These are phyloP conservation scores for Hyppa rectilinea DNA, from an alignment of 2,888 invertebrate species.

Conservation along the genomic window DNA sequence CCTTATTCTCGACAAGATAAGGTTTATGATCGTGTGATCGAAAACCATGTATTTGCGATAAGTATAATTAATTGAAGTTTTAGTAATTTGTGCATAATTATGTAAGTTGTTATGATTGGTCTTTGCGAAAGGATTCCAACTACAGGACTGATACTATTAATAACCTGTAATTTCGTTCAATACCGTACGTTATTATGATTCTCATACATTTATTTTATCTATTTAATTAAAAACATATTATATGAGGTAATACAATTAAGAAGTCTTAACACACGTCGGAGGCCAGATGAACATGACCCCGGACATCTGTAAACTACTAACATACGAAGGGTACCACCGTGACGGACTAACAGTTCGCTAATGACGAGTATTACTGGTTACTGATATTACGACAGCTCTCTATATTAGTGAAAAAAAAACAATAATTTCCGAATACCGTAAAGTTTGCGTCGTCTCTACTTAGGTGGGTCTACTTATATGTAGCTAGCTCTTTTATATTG, in stretches of 20 bases:
- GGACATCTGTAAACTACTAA: background rate
- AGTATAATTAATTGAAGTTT: slow-evolving; percentile 66
- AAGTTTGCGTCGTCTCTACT: background rate
- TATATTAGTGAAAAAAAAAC: background rate
- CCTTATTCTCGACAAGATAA: background rate
- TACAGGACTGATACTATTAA: slow-evolving; percentile 13
- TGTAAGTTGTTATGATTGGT: slow-evolving; percentile 49
- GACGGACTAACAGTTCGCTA: background rate
- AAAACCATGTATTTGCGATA: background rate
- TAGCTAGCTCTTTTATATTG: no score
- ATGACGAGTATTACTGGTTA: background rate
- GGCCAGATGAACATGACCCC: background rate
- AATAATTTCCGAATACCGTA: background rate
- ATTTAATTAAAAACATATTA: no score
- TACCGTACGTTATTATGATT: background rate
- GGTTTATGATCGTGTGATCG: slow-evolving; percentile 9
- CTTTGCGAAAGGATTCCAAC: slow-evolving; percentile 34
- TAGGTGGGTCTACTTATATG: no score
- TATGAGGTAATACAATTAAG: background rate
- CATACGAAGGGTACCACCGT: background rate
- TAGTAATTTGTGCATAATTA: slow-evolving; percentile 55
- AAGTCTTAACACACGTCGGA: background rate
- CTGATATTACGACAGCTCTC: background rate
- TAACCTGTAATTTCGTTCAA: slow-evolving; percentile 15
- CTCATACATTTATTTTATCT: background rate